Base-by-base conservation (phyloP, 2,797 vertebrate genomes). In the Gobio occitaniae region DNA sequence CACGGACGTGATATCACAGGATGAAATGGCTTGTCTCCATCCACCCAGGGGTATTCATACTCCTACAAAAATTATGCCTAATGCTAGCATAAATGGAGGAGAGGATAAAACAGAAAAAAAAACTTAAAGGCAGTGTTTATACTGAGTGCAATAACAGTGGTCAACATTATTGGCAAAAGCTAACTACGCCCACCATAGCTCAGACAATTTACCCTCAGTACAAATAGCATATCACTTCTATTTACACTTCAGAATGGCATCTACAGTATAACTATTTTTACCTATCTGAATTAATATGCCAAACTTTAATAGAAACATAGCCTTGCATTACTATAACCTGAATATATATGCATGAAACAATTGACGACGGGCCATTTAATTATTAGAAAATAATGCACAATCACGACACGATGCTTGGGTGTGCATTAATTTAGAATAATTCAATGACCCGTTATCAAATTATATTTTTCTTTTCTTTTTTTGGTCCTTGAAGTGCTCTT, bases 11-110 rank as follows among this genome's bases (percentile, higher is more conserved):
- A 80, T 65, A 65, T 11, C 68, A 85, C 56, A 29, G 68, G 50
- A 72, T 36, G 6, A 78, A 77, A 72, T 54, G 47, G 66, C 44
- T 54, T 71, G 19, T 79, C 54, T 79, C 19, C 77, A 65, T 85
- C 54, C 68, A 65, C 56, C 47, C 68, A 79, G 25, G 3, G 38
- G 48, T 56, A 69, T 59, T 59, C 69, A 50, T 47, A 78, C 50
- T 68, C 74, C 36, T 77, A 77, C 38, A 32, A 32, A 47, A 56
- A 59, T 16, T 3, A 78, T 70, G 29, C 5, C 66, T 9, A 59
- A 21, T 61, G 76, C 25, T 78, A 17, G 17, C 25, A 59, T 44
- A 16, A 63, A 56, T 10, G 10, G 59, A 38, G n/a, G 61, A 78
- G 12, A 47, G 8, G 8, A 61, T 12, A n/a, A 47, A 17, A 7